These are phyloP conservation scores for Cyphomyrmex costatus DNA, from an alignment of 1,140 invertebrate genomes.

Conservation along the genomic window DNA sequence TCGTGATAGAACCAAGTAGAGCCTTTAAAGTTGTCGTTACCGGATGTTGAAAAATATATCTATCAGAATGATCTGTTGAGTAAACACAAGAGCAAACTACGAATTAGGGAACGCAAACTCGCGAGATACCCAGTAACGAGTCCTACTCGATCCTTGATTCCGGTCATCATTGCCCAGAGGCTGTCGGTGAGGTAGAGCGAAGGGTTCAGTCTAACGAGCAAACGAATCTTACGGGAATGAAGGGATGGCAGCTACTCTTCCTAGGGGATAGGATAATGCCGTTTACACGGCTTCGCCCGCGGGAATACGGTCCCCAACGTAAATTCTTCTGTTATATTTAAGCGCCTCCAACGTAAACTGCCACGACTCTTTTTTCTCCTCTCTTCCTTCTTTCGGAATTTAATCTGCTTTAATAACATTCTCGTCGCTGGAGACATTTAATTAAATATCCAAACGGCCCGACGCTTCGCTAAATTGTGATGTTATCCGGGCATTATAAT, in stretches of 20 bases:
- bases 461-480: constrained; percentile 47
- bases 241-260: background rate
- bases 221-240: constrained; percentile 62
- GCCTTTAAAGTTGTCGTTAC: background rate
- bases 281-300: constrained; percentile 54
- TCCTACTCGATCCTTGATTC: constrained; percentile 33
- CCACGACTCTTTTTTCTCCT: background rate
- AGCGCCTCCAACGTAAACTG: constrained; percentile 45
- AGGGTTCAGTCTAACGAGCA: constrained; percentile 56
- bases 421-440: constrained; percentile 53
- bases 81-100: constrained; percentile 35
- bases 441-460: constrained; percentile 55
- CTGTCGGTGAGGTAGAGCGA: constrained; percentile 4
- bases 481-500: constrained; percentile 43
- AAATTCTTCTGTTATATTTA: constrained; percentile 62
- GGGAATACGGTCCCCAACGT: constrained; percentile 35
- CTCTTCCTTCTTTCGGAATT: constrained; percentile 28
- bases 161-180: background rate
- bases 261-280: constrained; percentile 30
- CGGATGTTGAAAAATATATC: constrained; percentile 35
- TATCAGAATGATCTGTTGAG: constrained; percentile 44
- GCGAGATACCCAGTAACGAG: constrained; percentile 53
- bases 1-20: background rate
- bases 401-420: constrained; percentile 62
- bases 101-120: constrained; percentile 56